These are phyloP conservation scores for Illadopsis cleaveri DNA, from an alignment of 2,113 vertebrate genomes.

Conservation along the genomic window DNA sequence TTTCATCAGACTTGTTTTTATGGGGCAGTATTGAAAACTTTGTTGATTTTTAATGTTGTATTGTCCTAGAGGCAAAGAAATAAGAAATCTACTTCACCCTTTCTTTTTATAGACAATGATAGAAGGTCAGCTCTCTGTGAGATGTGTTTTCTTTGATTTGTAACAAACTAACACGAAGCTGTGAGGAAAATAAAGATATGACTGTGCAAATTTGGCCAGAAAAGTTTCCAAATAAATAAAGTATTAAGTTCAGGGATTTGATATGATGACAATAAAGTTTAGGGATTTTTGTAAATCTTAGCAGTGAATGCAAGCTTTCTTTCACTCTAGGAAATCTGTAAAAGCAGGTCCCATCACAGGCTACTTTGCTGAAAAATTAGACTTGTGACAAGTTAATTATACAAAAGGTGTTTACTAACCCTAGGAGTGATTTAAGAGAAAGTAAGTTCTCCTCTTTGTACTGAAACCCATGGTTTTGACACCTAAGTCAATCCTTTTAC, in stretches of 20 bases:
- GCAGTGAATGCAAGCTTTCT: neutral
- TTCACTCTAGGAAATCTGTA: neutral
- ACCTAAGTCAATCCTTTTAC: neutral
- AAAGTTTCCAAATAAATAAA: neutral
- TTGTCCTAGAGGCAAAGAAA: neutral
- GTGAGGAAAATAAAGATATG: neutral
- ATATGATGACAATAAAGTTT: neutral
- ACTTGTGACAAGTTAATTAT: neutral
- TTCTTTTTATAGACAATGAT: neutral
- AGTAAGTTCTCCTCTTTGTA: neutral
- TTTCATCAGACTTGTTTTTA: neutral
- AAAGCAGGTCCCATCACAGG: neutral
- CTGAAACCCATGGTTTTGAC: neutral
- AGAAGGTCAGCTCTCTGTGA: neutral
- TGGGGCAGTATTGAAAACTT: neutral
- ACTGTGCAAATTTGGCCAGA: neutral
- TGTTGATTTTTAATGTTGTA: neutral
- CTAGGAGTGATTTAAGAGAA: neutral
- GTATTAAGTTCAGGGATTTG: neutral
- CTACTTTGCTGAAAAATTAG: neutral
- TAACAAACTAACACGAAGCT: neutral
- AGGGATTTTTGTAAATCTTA: neutral
- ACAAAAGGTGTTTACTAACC: neutral
- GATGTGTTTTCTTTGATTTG: neutral
- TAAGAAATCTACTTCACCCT: neutral